Conservation (phyloP, 2,888 invertebrate genomes). For the Heteropelma amictum region DNA sequence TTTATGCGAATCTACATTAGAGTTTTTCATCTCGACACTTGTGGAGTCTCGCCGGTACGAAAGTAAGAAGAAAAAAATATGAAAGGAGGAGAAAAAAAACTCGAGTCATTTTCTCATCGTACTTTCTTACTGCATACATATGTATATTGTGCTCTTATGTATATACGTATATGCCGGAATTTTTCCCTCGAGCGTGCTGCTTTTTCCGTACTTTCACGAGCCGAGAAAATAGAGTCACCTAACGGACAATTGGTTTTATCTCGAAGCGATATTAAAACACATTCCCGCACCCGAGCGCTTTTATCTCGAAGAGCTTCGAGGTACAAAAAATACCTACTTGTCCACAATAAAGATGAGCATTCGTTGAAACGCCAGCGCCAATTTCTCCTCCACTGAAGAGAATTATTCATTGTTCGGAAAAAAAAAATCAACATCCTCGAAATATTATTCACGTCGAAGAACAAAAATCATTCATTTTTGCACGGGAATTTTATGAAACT, state of each 20-base stretch:
- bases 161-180: background rate
- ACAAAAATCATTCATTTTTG: background rate
- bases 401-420: background rate
- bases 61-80: slow-evolving; percentile 17
- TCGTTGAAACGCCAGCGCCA: background rate
- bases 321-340: background rate
- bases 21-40: slow-evolving; percentile 47
- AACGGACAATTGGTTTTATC: slow-evolving; percentile 49
- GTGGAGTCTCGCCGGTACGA: slow-evolving; percentile 23
- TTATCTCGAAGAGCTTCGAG: background rate
- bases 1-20: slow-evolving; percentile 42
- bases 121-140: background rate
- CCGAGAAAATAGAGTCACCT: slow-evolving; percentile 35
- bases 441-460: background rate
- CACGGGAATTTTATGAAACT: background rate
- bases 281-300: slow-evolving; percentile 12
- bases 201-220: slow-evolving; percentile 20
- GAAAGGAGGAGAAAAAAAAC: slow-evolving; percentile 7
- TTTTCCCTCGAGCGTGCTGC: slow-evolving; percentile 25
- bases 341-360: background rate
- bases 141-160: background rate
- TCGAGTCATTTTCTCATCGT: slow-evolving; percentile 25
- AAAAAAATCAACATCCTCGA: background rate
- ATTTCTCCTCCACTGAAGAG: background rate
- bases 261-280: slow-evolving; percentile 44